Evolutionary conservation across 2,888 invertebrate genomes (phyloP), one percentile per base, ranked within the genome.

Genomic region (Andrena praecox): DNA sequence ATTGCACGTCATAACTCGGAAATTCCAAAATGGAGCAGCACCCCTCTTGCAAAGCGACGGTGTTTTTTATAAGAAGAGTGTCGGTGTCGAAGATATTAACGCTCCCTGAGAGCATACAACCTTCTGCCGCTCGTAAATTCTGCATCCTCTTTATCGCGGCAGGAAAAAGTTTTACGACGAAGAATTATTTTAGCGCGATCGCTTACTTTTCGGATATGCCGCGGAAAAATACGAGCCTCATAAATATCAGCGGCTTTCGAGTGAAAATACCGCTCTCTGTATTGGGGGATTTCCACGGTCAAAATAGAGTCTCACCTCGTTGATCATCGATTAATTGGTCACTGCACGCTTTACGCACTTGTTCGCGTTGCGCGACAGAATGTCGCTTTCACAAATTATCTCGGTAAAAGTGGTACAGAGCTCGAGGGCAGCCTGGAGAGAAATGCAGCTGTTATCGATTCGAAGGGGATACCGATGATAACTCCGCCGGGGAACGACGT

Each of bases 121-220:
- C 50, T 52, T 72, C 52, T 52, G 63, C n/a, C 63, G 71, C 63
- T 72, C 71, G 71, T 72, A 72, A 72, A 72, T 72, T 33, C 63
- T 63, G 33, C 71, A 50, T 31, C 63, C 31, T 31, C 62, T 71
- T 71, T 71, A 71, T 71, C 71, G 70, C 35, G 73, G 42, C 35
- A 29, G 54, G 50, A 82, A 73, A 75, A 73, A 73, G 64, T 62
- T 77, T 77, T 33, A 59, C 73, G 72, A 71, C 77, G 68, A 50
- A 69, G 62, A 82, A 83, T 83, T 83, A 82, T 77, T 83, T 83
- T 77, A 82, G 77, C 72, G 69, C 76, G 72, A 83, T 83, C 83
- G 82, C 83, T 82, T 82, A 71, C 77, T 72, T 82, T 82, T 82
- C 82, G 76, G 77, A 83, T 83, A 64, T 50, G 54, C 69, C 33